Conservation (phyloP, 2,888 invertebrate species). For the Lymantria monacha region DNA sequence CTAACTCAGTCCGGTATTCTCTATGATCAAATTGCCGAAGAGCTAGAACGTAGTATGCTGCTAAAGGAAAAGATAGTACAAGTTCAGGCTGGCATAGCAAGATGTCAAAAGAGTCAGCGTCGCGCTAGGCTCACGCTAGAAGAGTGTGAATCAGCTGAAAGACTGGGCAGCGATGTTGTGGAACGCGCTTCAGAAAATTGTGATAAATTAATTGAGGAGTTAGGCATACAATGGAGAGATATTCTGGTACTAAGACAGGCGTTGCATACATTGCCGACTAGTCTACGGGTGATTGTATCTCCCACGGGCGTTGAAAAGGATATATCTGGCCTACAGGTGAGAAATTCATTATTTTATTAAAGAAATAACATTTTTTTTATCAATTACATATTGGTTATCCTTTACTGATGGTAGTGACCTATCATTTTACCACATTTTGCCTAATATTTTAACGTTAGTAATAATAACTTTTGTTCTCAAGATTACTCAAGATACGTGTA, state of each 20-base stretch:
- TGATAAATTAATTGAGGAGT: conserved; percentile 86
- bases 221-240: conserved; percentile 89
- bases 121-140: conserved; percentile 85
- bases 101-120: conserved; percentile 86
- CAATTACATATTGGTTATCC: neutral
- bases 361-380: neutral
- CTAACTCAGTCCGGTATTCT: conserved; percentile 87
- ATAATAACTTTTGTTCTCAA: too few relatives aligned
- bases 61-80: conserved; percentile 89
- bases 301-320: conserved; percentile 89
- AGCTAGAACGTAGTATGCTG: conserved; percentile 87
- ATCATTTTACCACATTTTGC: neutral
- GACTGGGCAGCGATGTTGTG: conserved; percentile 88
- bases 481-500: too few relatives aligned
- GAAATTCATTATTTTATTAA: conserved; percentile 1
- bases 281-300: conserved; percentile 88
- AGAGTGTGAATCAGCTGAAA: conserved; percentile 87
- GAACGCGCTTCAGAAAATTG: conserved; percentile 89
- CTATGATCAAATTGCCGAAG: conserved; percentile 88
- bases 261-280: conserved; percentile 89
- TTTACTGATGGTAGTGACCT: neutral
- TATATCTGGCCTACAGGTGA: conserved; percentile 83
- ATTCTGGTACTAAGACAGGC: conserved; percentile 88
- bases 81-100: conserved; percentile 86
- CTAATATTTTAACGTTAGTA: too few relatives aligned